Conservation (phyloP, 2,888 invertebrate species). For the Cosmorhoe ocellata region DNA sequence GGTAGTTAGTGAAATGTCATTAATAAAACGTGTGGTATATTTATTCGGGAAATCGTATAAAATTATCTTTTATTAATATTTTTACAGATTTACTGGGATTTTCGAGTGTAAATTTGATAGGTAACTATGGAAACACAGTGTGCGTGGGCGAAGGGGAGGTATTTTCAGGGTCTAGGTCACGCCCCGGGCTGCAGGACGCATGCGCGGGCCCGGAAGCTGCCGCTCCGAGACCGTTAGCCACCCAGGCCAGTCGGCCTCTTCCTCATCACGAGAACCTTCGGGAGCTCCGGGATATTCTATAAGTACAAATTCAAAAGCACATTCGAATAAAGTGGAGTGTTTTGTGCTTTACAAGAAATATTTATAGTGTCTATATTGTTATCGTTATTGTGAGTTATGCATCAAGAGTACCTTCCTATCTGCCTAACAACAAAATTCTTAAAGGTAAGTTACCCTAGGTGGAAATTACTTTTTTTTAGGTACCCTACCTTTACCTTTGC, state of each 20-base stretch:
- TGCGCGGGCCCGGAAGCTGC: constrained; percentile 57
- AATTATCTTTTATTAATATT: constrained; percentile 18
- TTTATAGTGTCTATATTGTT: too few relatives aligned
- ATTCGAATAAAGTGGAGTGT: too few relatives aligned
- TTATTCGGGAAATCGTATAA: neutral
- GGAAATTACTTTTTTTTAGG: too few relatives aligned
- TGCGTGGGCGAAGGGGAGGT: constrained; percentile 73
- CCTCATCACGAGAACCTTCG: constrained; percentile 46
- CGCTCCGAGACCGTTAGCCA: constrained; percentile 52
- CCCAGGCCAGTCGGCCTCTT: constrained; percentile 57
- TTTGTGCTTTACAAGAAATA: too few relatives aligned
- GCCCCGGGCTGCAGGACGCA: constrained; percentile 67
- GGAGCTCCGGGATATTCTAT: constrained; percentile 2
- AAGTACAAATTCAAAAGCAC: too few relatives aligned
- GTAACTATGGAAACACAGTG: constrained; percentile 65
- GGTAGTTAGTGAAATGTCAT: neutral
- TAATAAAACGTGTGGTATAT: neutral
- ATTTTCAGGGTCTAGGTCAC: constrained; percentile 83
- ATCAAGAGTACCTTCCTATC: too few relatives aligned
- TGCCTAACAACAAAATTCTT: too few relatives aligned
- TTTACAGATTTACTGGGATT: constrained; percentile 30
- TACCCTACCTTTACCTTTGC: too few relatives aligned
- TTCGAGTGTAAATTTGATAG: constrained; percentile 43
- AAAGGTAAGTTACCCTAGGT: too few relatives aligned
- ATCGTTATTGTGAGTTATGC: too few relatives aligned